phyloP scores from a whole-genome alignment of 1,140 invertebrate genomes.

The Aphis craccivora region DNA sequence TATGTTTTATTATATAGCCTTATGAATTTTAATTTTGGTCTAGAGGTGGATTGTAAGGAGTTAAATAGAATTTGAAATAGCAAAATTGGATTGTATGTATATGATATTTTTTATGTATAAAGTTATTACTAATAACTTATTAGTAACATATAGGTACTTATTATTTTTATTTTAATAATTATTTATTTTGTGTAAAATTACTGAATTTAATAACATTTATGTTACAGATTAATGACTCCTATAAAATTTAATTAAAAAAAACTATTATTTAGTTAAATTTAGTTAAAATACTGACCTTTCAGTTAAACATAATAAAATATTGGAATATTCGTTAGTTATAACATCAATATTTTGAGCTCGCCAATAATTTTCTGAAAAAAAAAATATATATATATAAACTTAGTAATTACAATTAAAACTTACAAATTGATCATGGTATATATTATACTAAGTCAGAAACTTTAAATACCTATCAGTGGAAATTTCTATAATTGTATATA shows the following conservation, averaged over 20 bases:
- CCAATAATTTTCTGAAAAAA: conserved; percentile 27
- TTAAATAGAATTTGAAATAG: no score
- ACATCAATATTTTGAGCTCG: not conserved
- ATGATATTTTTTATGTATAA: no score
- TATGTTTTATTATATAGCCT: no score
- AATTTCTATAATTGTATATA: no score
- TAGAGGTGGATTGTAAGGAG: no score
- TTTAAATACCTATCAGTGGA: no score
- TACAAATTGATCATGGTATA: not conserved
- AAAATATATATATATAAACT: not conserved
- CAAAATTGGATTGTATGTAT: no score
- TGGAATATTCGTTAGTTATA: not conserved
- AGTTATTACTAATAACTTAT: no score
- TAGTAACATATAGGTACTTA: no score
- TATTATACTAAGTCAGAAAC: not conserved
- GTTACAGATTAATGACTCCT: no score
- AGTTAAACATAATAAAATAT: conserved; percentile 42
- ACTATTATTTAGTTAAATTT: not conserved
- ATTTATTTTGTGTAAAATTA: not conserved
- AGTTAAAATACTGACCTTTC: conserved; percentile 32
- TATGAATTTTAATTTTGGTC: no score
- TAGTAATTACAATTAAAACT: not conserved
- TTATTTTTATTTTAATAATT: no score
- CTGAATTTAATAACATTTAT: not conserved
- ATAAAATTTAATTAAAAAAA: not conserved